These are phyloP conservation scores for Hafferia zeledoni DNA, from an alignment of 2,797 vertebrate species.

Conservation along the genomic window DNA sequence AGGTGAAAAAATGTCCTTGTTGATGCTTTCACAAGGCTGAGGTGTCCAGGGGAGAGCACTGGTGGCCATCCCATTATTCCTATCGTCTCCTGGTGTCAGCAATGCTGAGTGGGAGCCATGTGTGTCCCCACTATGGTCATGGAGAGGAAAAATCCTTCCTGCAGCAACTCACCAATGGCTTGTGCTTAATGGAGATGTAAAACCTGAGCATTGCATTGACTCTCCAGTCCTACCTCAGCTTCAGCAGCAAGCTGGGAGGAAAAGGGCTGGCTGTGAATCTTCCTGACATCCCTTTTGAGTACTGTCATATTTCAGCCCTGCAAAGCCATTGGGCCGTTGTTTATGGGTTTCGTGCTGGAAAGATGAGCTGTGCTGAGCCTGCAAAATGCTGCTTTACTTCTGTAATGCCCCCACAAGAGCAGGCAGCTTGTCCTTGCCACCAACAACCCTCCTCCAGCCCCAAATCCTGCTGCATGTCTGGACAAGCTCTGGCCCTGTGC, in stretches of 20 bases:
- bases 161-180: not conserved
- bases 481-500: rapidly evolving
- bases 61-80: not conserved
- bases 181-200: not conserved
- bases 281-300: constrained; percentile 37
- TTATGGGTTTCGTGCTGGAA: constrained; percentile 5
- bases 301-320: constrained; percentile 48
- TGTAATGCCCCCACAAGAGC: rapidly evolving
- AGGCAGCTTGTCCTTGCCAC: not conserved
- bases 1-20: not conserved
- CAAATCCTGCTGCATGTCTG: not conserved
- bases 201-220: not conserved
- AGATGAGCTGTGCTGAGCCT: constrained; percentile 15
- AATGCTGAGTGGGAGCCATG: rapidly evolving
- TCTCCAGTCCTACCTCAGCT: not conserved
- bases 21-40: not conserved
- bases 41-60: not conserved
- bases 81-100: not conserved
- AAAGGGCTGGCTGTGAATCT: constrained; percentile 31
- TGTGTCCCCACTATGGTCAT: rapidly evolving
- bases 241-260: not conserved
- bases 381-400: not conserved
- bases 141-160: not conserved
- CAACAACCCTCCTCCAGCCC: not conserved
- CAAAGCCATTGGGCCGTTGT: constrained; percentile 9